Percentiles rank a stretch among this genome's conserved stretches.
These are phyloP conservation scores for Dinoponera quadriceps DNA, from an alignment of 1,140 invertebrate species.

Conservation along the genomic window DNA sequence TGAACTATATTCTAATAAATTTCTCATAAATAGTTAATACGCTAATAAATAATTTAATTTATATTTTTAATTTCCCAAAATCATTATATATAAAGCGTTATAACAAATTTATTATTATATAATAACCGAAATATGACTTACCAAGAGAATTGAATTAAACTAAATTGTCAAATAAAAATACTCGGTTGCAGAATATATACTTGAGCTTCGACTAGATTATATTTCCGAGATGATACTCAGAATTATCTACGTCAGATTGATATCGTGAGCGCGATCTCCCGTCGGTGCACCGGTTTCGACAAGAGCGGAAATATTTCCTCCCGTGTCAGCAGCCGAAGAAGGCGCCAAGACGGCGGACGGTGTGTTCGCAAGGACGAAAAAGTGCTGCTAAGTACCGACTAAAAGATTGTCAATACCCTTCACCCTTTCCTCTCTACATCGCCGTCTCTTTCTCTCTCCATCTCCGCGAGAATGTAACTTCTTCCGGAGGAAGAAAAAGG, in stretches of 20 bases:
- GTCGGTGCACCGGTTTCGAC: constrained; percentile 6
- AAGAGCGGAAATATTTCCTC: background rate
- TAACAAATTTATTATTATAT: too few relatives aligned
- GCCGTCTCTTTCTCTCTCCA: constrained; percentile 33
- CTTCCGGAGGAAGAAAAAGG: constrained; percentile 64
- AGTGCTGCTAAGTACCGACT: constrained; percentile 76
- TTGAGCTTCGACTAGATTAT: too few relatives aligned
- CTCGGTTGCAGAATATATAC: too few relatives aligned
- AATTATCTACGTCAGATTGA: background rate
- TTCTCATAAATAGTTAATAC: too few relatives aligned
- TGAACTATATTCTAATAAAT: too few relatives aligned
- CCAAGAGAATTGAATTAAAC: too few relatives aligned
- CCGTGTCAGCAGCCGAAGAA: constrained; percentile 23
- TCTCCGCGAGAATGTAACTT: constrained; percentile 72
- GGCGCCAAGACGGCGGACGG: constrained; percentile 1
- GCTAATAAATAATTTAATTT: too few relatives aligned
- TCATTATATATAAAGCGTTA: too few relatives aligned
- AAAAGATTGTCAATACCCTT: constrained; percentile 80
- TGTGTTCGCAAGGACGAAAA: constrained; percentile 63
- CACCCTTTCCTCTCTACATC: constrained; percentile 59
- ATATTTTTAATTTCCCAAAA: too few relatives aligned
- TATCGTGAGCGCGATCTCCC: constrained; percentile 6
- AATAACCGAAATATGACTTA: too few relatives aligned
- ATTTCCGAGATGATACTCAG: too few relatives aligned
- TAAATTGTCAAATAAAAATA: too few relatives aligned